Evolutionary conservation across 1,140 invertebrate genomes (phyloP), one percentile per base, ranked within the genome.

Genomic region (Anastrepha ludens): DNA sequence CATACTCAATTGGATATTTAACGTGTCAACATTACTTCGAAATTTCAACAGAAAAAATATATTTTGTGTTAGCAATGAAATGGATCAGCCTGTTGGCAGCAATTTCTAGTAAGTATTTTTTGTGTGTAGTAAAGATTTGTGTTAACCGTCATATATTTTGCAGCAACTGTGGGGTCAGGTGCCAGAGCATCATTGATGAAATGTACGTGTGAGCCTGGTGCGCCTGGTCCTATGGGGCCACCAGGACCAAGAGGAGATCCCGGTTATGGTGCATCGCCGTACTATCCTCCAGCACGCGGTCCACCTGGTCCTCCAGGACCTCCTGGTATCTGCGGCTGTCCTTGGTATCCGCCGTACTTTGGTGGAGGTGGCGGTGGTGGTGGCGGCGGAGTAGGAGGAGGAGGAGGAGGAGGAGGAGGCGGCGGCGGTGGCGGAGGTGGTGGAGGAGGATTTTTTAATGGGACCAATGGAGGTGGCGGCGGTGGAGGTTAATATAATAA

Each of bases 141-240:
- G 8, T 62, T 86, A 58, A 62, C 62, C 29, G 8, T 8, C 15
- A 13, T 15, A 41, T 44, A 39, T 62, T 4, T 11, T 17, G 3
- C 17, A 87, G 86, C 41, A 7, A 44, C 47, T 7, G 8, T 87
- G 5, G 67, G 60, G 58, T 39, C 41, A 13, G 15, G 60, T 41
- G 29, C 39, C 8, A 87, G 17, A 55, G 60, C 60, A 2, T 87
- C 86, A 20, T 47, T 87, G 62, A 67, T 87, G 44, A 87, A 87
- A 11, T 87, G 86, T 67, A 62, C 39, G n/a, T 87, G 86, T 87
- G 86, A 87, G 20, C 60, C 39, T 15, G 86, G 86, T n/a, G 58
- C 86, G 20, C 59, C 62, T 29, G 86, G 86, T 20, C 86, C 86
- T 29, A 64, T 62, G 47, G 86, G 86, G 0, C 47, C 58, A 20